A percentile compares a stretch with the other conserved stretches of the same genome.
Evolutionary conservation across 1,140 invertebrate genomes (phyloP).

Genomic region (Lineus longissimus): DNA sequence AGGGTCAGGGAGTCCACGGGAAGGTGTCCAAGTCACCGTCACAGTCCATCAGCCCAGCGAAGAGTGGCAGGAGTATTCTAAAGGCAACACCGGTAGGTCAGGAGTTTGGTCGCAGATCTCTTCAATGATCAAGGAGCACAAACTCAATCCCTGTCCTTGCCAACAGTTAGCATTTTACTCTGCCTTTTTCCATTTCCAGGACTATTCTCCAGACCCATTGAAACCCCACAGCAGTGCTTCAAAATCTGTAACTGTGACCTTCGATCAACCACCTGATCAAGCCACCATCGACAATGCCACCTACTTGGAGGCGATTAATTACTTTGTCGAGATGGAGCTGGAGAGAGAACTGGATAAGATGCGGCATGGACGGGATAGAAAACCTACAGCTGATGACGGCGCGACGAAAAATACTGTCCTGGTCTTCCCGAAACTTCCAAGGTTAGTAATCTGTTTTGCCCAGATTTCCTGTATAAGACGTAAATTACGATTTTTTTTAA

Average conservation of each 20-base stretch:
- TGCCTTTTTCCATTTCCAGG: no score
- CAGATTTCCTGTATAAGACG: not conserved
- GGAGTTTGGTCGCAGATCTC: no score
- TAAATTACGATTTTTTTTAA: no score
- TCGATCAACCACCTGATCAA: conserved; percentile 36
- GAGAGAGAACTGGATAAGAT: conserved; percentile 42
- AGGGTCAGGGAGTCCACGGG: conserved; percentile 44
- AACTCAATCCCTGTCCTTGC: no score
- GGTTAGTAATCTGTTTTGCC: conserved; percentile 26
- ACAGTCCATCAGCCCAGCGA: not conserved
- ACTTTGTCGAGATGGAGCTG: conserved; percentile 51
- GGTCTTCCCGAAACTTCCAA: conserved; percentile 44
- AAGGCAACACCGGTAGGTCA: not conserved
- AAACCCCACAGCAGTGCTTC: no score
- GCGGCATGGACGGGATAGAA: conserved; percentile 24
- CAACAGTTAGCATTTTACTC: no score
- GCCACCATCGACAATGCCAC: conserved; percentile 41
- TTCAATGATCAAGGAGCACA: no score
- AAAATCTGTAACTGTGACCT: conserved; percentile 26
- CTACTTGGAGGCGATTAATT: conserved; percentile 49
- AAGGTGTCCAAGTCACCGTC: conserved; percentile 19
- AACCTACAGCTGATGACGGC: conserved; percentile 23
- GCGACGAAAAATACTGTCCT: conserved; percentile 46
- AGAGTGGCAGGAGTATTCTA: not conserved
- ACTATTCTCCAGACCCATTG: no score